These are phyloP conservation scores for Todiramphus saurophagus DNA, from an alignment of 2,113 vertebrate species.

Conservation along the genomic window DNA sequence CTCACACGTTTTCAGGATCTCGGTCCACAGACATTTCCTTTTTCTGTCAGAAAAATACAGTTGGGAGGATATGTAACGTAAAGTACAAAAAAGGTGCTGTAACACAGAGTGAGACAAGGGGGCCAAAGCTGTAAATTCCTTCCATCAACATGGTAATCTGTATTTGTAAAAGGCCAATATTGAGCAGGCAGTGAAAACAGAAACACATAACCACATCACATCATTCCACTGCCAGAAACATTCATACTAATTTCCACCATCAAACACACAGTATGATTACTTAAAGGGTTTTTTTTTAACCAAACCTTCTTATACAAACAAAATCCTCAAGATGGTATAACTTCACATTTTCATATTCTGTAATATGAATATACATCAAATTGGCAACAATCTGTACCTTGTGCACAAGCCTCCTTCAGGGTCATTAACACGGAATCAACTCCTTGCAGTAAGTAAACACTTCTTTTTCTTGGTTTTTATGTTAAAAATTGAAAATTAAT, in stretches of 20 bases:
- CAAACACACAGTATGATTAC: conserved; percentile 47
- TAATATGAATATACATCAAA: conserved; percentile 24
- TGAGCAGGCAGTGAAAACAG: conserved; percentile 49
- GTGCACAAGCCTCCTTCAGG: conserved; percentile 18
- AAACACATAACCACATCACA: conserved; percentile 51
- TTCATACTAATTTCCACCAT: conserved; percentile 57
- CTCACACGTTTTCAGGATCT: conserved; percentile 20
- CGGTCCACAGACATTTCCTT: conserved; percentile 52
- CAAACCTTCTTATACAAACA: conserved; percentile 36
- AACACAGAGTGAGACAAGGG: conserved; percentile 9
- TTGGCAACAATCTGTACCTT: conserved; percentile 54
- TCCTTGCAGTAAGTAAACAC: conserved; percentile 50
- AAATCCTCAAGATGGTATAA: conserved; percentile 37
- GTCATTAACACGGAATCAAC: conserved; percentile 57
- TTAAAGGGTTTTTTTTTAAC: conserved; percentile 48
- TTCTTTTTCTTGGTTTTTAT: conserved; percentile 52
- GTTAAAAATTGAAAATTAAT: conserved; percentile 70
- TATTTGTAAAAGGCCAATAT: conserved; percentile 47
- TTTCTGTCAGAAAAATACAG: conserved; percentile 53
- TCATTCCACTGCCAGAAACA: conserved; percentile 49
- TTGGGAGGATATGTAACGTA: conserved; percentile 10
- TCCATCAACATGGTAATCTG: conserved; percentile 45
- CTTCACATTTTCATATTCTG: conserved; percentile 49
- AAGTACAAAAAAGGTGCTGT: conserved; percentile 42
- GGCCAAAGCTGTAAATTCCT: conserved; percentile 59